Conservation (phyloP, 2,113 vertebrate genomes). For the Tragelaphus strepsiceros region DNA sequence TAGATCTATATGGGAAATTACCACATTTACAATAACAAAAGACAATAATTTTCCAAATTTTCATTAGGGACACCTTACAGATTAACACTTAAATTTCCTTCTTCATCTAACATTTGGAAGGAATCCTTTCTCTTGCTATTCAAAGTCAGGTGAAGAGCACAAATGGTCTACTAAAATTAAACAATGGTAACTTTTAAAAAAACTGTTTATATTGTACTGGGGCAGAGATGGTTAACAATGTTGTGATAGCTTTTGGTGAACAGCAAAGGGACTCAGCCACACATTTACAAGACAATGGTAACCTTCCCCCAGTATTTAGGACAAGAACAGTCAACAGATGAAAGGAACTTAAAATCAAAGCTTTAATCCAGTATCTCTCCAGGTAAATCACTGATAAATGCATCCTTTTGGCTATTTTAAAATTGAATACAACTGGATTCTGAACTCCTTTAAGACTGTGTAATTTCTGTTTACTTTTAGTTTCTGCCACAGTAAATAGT, state of each 20-base stretch:
- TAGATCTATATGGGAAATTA: neutral
- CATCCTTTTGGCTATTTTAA: neutral
- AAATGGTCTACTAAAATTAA: neutral
- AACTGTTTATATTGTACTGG: neutral
- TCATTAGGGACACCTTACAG: neutral
- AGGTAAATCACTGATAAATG: neutral
- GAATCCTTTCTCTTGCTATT: neutral
- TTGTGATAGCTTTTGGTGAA: neutral
- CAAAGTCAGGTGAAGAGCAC: neutral
- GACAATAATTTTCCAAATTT: neutral
- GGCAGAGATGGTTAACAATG: neutral
- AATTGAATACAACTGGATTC: neutral
- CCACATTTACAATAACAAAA: neutral
- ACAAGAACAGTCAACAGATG: neutral
- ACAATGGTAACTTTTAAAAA: neutral
- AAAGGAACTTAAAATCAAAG: neutral
- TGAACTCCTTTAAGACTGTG: neutral
- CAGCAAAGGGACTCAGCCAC: neutral
- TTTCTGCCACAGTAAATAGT: neutral
- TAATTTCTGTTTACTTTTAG: neutral
- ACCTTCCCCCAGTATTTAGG: neutral
- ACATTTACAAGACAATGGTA: neutral
- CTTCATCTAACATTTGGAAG: neutral
- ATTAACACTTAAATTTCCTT: neutral
- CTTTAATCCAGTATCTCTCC: neutral